phyloP scores from a whole-genome alignment of 2,113 vertebrate species.

The Probosciger aterrimus region DNA sequence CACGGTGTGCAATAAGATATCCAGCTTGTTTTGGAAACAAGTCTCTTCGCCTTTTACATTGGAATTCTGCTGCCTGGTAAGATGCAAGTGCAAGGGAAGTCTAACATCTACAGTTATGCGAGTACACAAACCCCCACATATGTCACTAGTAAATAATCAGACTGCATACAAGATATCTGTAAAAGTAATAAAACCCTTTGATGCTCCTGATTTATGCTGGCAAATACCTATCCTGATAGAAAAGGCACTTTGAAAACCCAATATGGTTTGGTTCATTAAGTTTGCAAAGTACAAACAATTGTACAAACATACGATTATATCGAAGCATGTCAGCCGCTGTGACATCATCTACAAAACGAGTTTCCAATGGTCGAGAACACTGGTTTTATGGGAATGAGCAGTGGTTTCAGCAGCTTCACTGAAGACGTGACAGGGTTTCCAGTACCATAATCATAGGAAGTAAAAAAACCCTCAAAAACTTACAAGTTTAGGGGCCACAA shows the following conservation, averaged over 20 bases:
- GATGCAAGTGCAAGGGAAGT: conserved; percentile 33
- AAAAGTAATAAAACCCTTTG: conserved; percentile 58
- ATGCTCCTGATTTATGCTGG: conserved; percentile 70
- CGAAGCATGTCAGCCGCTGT: conserved; percentile 69
- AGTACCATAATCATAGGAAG: conserved; percentile 43
- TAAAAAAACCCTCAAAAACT: conserved; percentile 40
- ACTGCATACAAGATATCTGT: conserved; percentile 58
- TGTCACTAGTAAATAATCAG: conserved; percentile 43
- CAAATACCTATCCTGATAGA: conserved; percentile 71
- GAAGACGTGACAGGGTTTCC: conserved; percentile 59
- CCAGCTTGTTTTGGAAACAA: conserved; percentile 36
- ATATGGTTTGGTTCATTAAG: conserved; percentile 81
- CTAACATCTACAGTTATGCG: conserved; percentile 45
- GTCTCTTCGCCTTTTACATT: conserved; percentile 32
- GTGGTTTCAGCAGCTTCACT: conserved; percentile 69
- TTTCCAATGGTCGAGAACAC: conserved; percentile 66
- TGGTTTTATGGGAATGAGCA: conserved; percentile 71
- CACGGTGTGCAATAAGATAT: not conserved
- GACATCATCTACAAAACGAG: conserved; percentile 71
- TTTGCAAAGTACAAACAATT: conserved; percentile 84
- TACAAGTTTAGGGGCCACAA: conserved; percentile 39
- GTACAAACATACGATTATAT: conserved; percentile 72
- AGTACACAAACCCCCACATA: conserved; percentile 31
- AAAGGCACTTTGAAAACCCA: conserved; percentile 90
- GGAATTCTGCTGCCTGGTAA: conserved; percentile 35